Base-by-base conservation (phyloP, 1,140 invertebrate genomes). In the Drosophila triauraria region DNA sequence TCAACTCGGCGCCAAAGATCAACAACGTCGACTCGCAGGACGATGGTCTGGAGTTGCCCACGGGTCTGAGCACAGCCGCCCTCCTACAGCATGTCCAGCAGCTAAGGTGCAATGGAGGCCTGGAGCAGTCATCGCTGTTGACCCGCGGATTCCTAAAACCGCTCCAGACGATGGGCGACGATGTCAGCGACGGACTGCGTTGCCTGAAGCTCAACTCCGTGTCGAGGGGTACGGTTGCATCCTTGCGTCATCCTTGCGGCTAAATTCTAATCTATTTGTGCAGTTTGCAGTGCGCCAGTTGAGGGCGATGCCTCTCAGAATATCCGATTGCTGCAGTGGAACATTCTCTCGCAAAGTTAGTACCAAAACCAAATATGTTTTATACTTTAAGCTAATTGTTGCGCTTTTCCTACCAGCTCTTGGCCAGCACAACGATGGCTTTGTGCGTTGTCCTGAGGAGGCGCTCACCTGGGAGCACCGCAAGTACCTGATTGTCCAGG, bases 311-410 rank as follows among this genome's bases (percentile, higher is more conserved):
- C 88, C 78, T 75, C 91, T 79, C 25, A 67, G 17, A 92, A 92
- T 57, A 87, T 96, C 63, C 93, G 96, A 75, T 81, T 97, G 20
- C 94, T 97, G 77, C 96, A 96, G 79, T 97, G 96, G 96, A 97
- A 97, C 90, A 94, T 96, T 72, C 92, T 97, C 7, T 96, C 96
- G 15, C 96, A 97, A 94, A 95, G 96, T 96, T 94, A 92, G 90
- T 80, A 30, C 1, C 20, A 53, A 27, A 38, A 58, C 8, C 38
- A 58, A 35, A 20, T 20, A 4, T 42, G 9, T 40, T 17, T 7
- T 13, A 25, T 25, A 15, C 38, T 15, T 61, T 44, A 12, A 10
- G n/a, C 42, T 30, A 32, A 53, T 53, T 30, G 4, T 17, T 27
- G 3, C 4, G 2, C 5, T 30, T 23, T 15, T 7, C 15, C 20